Evolutionary conservation across 2,888 invertebrate species (phyloP).

Genomic region (Trissoscelio sp.): DNA sequence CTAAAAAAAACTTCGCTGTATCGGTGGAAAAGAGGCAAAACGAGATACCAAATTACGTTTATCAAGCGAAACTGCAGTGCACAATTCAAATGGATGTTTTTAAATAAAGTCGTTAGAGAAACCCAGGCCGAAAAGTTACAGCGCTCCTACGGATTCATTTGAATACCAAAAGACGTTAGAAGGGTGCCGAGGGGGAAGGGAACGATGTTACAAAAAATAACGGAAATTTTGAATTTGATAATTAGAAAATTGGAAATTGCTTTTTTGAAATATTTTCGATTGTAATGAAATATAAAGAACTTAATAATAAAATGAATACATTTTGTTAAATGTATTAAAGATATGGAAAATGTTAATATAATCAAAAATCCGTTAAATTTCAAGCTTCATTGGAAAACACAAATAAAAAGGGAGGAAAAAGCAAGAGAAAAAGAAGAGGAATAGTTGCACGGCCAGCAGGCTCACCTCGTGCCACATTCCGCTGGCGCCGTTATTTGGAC

Average conservation of each 20-base stretch:
- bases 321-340: too few species aligned
- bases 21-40: conserved; percentile 17
- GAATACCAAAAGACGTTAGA: conserved; percentile 9
- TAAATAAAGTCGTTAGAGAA: conserved; percentile 33
- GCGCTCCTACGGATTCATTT: conserved; percentile 6
- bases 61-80: conserved; percentile 25
- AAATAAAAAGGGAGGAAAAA: conserved; percentile 28
- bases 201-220: conserved; percentile 6
- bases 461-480: conserved; percentile 83
- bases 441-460: conserved; percentile 76
- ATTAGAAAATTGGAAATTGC: too few species aligned
- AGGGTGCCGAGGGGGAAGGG: conserved; percentile 9
- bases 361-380: neutral
- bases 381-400: conserved; percentile 4
- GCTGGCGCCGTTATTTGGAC: conserved; percentile 72
- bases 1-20: conserved; percentile 22
- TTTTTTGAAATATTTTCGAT: too few species aligned
- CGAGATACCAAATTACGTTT: conserved; percentile 22
- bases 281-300: too few species aligned
- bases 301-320: too few species aligned
- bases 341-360: neutral
- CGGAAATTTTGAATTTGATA: too few species aligned
- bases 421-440: conserved; percentile 61
- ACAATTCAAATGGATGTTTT: neutral
- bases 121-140: neutral